A percentile compares a stretch with the other conserved stretches of the same genome.
These are phyloP conservation scores for Cosmia trapezina DNA, from an alignment of 2,888 invertebrate genomes.

Conservation along the genomic window DNA sequence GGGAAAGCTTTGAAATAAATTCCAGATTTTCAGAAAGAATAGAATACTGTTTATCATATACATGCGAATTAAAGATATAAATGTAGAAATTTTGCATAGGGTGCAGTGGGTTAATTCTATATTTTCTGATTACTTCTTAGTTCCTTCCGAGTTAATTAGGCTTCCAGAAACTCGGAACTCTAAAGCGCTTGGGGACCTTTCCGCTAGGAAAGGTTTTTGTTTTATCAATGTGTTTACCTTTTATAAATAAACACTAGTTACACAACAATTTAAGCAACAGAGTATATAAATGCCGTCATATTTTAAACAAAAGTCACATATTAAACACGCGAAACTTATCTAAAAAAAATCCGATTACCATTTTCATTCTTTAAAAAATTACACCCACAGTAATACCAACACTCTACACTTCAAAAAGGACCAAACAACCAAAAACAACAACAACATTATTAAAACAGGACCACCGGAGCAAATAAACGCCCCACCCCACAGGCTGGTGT, in stretches of 20 bases:
- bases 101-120: too few relatives aligned
- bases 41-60: too few relatives aligned
- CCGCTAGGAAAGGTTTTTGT: not conserved
- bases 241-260: too few relatives aligned
- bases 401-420: not conserved
- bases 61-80: too few relatives aligned
- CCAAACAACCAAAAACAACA: slow-evolving; percentile 26
- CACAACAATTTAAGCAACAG: too few relatives aligned
- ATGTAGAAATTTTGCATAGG: too few relatives aligned
- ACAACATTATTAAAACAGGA: slow-evolving; percentile 46
- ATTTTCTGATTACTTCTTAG: not conserved
- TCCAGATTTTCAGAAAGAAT: too few relatives aligned
- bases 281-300: not conserved
- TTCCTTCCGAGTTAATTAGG: slow-evolving; percentile 1
- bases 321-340: too few relatives aligned
- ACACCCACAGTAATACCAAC: not conserved
- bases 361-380: not conserved
- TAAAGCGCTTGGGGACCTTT: not conserved
- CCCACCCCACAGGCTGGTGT: slow-evolving; percentile 13
- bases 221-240: too few relatives aligned
- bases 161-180: not conserved
- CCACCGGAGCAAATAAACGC: slow-evolving; percentile 26
- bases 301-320: not conserved
- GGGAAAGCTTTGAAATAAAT: too few relatives aligned
- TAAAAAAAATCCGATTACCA: not conserved